Evolutionary conservation across 2,113 vertebrate species (phyloP).

Genomic region (Chionomys nivalis): DNA sequence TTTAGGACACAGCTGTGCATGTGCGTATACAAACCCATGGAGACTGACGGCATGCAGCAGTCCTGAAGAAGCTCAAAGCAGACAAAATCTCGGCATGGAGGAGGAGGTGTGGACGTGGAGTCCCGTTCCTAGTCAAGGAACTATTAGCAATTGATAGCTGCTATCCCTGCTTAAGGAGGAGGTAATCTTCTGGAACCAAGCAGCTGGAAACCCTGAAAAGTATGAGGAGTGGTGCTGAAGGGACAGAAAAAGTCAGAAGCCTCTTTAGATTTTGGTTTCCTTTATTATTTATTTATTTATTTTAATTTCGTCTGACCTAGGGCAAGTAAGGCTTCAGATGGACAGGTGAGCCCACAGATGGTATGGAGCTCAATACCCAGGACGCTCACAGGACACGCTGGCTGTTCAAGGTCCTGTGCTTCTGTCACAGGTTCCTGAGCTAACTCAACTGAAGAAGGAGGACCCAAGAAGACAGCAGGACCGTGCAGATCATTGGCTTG

Average conservation of each 20-base stretch:
- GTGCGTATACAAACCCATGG: no score
- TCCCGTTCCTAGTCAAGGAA: no score
- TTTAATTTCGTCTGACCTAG: not conserved
- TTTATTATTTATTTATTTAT: not conserved
- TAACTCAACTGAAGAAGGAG: not conserved
- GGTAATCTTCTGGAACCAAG: not conserved
- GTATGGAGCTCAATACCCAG: not conserved
- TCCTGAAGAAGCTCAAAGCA: no score
- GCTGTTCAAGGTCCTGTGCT: accelerated
- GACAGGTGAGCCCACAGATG: not conserved
- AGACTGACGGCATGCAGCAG: no score
- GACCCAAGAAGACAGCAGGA: not conserved
- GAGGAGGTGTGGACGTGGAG: no score
- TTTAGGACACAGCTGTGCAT: no score
- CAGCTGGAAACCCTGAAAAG: not conserved
- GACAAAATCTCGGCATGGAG: no score
- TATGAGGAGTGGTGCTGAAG: accelerated
- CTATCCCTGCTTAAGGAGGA: not conserved
- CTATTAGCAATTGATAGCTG: no score
- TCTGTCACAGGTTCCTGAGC: not conserved
- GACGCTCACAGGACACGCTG: not conserved
- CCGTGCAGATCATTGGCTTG: not conserved
- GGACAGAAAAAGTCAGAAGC: not conserved
- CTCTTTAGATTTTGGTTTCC: not conserved
- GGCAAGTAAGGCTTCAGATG: not conserved